Conservation (phyloP, 2,888 invertebrate species). For the Catocala fraxini region DNA sequence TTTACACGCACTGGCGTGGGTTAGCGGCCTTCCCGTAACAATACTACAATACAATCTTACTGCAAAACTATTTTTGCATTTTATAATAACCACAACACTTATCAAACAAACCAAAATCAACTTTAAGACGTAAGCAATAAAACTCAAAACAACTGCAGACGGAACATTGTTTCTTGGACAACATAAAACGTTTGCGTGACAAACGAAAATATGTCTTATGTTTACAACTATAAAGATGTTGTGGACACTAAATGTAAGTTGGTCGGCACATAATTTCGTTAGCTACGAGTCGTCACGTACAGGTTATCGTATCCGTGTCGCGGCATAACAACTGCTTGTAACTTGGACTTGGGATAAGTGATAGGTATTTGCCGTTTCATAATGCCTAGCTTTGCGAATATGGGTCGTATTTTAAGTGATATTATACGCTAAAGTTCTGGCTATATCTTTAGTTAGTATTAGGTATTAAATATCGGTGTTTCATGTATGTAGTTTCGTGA, state of each 20-base stretch:
- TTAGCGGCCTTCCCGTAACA: conserved; percentile 28
- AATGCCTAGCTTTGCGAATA: conserved; percentile 43
- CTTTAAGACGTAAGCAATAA: conserved; percentile 30
- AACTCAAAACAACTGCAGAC: conserved; percentile 30
- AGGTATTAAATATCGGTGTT: background rate
- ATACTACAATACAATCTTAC: conserved; percentile 47
- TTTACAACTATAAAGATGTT: conserved; percentile 21
- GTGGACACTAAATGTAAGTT: conserved; percentile 30
- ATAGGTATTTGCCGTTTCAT: conserved; percentile 53
- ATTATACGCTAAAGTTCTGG: conserved; percentile 20
- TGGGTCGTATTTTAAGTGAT: conserved; percentile 30
- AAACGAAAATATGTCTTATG: conserved; percentile 33
- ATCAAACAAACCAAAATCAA: conserved; percentile 20
- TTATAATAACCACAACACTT: conserved; percentile 27
- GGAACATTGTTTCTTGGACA: conserved; percentile 36
- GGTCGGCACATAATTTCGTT: conserved; percentile 56
- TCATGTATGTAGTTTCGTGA: background rate
- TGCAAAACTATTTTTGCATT: conserved; percentile 48
- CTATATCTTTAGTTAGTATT: conserved; percentile 11
- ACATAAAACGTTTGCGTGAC: conserved; percentile 6
- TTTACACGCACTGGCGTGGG: conserved; percentile 25
- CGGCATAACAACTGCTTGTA: conserved; percentile 67
- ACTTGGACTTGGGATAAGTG: conserved; percentile 57
- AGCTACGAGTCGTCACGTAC: conserved; percentile 67
- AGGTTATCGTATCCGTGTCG: conserved; percentile 62